Evolutionary conservation across 2,113 vertebrate genomes (phyloP).

Genomic region (Crocuta crocuta): DNA sequence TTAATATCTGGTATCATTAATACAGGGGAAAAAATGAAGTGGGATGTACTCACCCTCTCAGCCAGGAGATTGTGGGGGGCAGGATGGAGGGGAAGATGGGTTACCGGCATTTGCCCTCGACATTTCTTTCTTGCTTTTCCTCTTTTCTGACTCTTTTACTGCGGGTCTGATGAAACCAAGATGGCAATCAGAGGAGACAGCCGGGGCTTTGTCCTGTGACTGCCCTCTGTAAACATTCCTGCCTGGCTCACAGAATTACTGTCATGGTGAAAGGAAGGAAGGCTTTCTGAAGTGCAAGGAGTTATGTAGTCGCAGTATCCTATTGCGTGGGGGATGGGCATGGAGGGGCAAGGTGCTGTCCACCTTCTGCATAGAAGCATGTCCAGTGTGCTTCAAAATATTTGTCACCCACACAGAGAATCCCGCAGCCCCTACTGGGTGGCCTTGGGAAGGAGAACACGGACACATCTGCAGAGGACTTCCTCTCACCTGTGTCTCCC

Average conservation of each 20-base stretch:
- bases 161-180: neutral
- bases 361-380: neutral
- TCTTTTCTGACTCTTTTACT: neutral
- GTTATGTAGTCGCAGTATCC: neutral
- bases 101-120: neutral
- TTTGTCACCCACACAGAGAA: conserved; percentile 4
- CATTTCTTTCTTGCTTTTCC: neutral
- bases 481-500: neutral
- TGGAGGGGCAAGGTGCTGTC: neutral
- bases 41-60: neutral
- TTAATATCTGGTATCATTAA: neutral
- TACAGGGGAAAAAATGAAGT: neutral
- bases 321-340: neutral
- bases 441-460: neutral
- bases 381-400: neutral
- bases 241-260: neutral
- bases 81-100: neutral
- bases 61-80: neutral
- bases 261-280: neutral
- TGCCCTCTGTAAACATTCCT: neutral
- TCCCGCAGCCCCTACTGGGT: neutral
- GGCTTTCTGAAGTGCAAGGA: neutral
- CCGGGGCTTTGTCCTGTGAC: neutral
- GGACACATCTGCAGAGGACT: neutral
- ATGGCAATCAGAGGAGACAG: neutral